Percentiles rank a stretch among this genome's conserved stretches.
These are phyloP conservation scores for Drosophila ogumai DNA, from an alignment of 1,140 invertebrate species.

Conservation along the genomic window DNA sequence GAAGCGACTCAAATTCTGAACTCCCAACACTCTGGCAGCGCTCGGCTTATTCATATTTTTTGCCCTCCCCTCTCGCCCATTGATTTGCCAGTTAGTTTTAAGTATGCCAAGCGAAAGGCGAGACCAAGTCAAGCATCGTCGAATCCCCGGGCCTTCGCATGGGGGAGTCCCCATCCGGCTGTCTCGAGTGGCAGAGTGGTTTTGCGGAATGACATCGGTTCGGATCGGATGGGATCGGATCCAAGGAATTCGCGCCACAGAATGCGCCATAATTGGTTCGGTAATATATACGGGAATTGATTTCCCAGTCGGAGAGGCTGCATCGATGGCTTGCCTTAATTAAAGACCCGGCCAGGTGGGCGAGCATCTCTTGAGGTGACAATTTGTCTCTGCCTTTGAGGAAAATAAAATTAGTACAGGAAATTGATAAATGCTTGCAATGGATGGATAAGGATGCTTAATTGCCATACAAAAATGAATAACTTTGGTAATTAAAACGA, in stretches of 20 bases:
- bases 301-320: slow-evolving; percentile 38
- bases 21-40: slow-evolving; percentile 34
- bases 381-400: slow-evolving; percentile 34
- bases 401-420: slow-evolving; percentile 20
- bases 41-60: slow-evolving; percentile 71
- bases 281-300: slow-evolving; percentile 78
- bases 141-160: slow-evolving; percentile 3
- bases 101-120: slow-evolving; percentile 72
- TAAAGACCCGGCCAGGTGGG: slow-evolving; percentile 40
- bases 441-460: background rate
- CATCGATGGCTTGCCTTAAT: slow-evolving; percentile 59
- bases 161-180: slow-evolving; percentile 5
- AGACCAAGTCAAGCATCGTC: slow-evolving; percentile 68
- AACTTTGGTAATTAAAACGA: background rate
- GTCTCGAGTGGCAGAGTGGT: slow-evolving; percentile 36
- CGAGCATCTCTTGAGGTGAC: slow-evolving; percentile 26
- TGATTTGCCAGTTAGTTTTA: slow-evolving; percentile 80
- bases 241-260: slow-evolving; percentile 27
- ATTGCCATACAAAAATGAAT: background rate
- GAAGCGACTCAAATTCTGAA: slow-evolving; percentile 51
- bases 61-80: slow-evolving; percentile 20
- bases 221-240: slow-evolving; percentile 4
- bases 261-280: slow-evolving; percentile 70
- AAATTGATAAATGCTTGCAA: slow-evolving; percentile 3
- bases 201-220: slow-evolving; percentile 37